Conservation (phyloP, 1,140 invertebrate genomes). For the Sitophilus oryzae region DNA sequence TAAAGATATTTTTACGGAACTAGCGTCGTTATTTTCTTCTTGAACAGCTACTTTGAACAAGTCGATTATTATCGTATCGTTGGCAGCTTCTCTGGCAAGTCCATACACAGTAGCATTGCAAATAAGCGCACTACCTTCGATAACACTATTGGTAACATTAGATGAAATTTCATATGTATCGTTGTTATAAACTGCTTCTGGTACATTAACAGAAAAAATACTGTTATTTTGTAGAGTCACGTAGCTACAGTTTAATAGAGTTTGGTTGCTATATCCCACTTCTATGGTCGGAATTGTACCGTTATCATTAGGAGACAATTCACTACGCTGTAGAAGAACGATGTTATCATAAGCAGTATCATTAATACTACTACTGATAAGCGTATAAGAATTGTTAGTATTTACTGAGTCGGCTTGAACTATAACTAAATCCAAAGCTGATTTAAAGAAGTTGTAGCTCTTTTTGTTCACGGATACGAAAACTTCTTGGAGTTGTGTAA, state of each 20-base stretch:
- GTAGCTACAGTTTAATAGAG: slow-evolving; percentile 9
- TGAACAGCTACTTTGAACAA: not conserved
- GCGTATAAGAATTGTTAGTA: not conserved
- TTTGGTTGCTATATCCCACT: not conserved
- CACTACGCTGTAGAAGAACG: slow-evolving; percentile 1
- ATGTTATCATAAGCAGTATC: slow-evolving; percentile 1
- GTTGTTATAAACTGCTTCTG: not conserved
- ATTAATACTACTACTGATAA: not conserved
- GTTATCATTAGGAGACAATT: not conserved
- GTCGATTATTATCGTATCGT: slow-evolving; percentile 1
- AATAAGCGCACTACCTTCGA: slow-evolving; percentile 12
- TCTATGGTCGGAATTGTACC: not conserved
- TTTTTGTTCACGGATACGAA: slow-evolving; percentile 5
- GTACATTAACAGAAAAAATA: not conserved
- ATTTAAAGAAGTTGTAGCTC: not conserved
- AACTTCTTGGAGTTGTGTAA: not conserved
- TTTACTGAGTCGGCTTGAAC: slow-evolving; percentile 9
- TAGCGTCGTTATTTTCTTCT: not conserved
- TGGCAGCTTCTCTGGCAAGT: slow-evolving; percentile 5
- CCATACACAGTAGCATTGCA: slow-evolving; percentile 15
- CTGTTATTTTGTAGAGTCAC: slow-evolving; percentile 11
- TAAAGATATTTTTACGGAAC: not conserved
- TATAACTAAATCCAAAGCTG: not conserved
- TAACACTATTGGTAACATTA: not conserved
- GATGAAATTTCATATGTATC: not conserved